Evolutionary conservation across 2,888 invertebrate species (phyloP), one percentile per base, ranked within the genome.

Genomic region (Pyralis farinalis): DNA sequence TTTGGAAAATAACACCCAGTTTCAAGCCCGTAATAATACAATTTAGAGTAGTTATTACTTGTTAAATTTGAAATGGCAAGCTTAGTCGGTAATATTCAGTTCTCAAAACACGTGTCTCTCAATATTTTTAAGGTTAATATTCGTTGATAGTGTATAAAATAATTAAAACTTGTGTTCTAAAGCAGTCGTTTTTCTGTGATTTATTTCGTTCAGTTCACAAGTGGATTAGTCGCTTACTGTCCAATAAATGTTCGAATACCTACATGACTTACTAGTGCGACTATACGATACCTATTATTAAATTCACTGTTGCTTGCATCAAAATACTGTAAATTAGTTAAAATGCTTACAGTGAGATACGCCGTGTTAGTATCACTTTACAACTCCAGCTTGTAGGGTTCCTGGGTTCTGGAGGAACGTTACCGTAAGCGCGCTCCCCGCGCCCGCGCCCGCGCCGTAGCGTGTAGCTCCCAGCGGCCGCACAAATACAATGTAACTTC

Each of bases 401-500:
- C 36, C 29, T 34, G 37, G 41, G 2, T 16, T 16, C 25, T 38
- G 49, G 55, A 55, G 53, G 46, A 58, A 63, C 64, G 65, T 48
- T 56, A 62, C 55, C 52, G 45, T 50, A 45, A 8, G 25, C 25
- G 25, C 25, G 25, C 7, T 7, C 25, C n/a, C 7, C 25, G n/a
- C n/a, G 25, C 25, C 7, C 1, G 25, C 7, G 21, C 7, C 3
- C 21, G 7, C 21, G 21, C 21, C 21, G 21, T 21, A 4, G 8
- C 7, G 25, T n/a, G n/a, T 25, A n/a, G 8, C n/a, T 1, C 25
- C 25, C 25, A 21, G 21, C 42, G 47, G 51, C 71, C 61, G 84
- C 85, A 84, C 85, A 85, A 84, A 85, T 71, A 75, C 70, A 63
- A 69, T 82, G 76, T 81, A 74, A 82, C 71, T 81, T 80, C 80